These are phyloP conservation scores for Taeniopygia guttata DNA, from an alignment of 2,797 vertebrate species.

Conservation along the genomic window DNA sequence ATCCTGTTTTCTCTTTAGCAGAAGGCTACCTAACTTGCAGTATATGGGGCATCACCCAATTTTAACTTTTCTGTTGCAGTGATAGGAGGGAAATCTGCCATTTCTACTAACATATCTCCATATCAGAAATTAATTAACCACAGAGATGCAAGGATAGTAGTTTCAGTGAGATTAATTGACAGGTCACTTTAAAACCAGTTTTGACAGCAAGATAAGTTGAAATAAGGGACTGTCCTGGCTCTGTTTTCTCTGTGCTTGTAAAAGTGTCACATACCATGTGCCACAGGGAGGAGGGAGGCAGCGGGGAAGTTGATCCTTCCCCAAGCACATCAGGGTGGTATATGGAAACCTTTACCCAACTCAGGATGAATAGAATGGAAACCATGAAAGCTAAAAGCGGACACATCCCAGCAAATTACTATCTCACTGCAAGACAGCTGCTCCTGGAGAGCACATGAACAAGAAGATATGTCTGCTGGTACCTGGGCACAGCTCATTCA, in stretches of 20 bases:
- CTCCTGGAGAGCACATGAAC: background rate
- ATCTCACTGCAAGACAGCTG: background rate
- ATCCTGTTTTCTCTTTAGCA: background rate
- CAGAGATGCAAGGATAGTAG: background rate
- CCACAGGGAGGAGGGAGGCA: background rate
- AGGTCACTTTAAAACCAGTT: background rate
- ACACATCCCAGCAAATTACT: background rate
- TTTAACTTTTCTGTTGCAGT: background rate
- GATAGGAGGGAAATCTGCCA: background rate
- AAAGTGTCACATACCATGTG: background rate
- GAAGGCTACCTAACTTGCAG: background rate
- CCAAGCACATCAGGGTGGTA: background rate
- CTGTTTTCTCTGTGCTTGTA: background rate
- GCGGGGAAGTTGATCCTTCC: fast-evolving
- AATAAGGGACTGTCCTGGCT: background rate
- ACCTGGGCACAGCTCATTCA: background rate
- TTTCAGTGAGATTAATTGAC: background rate
- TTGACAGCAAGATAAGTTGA: background rate
- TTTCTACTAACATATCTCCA: background rate
- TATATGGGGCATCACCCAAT: background rate
- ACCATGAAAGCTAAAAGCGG: background rate
- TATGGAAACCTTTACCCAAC: background rate
- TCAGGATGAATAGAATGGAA: background rate
- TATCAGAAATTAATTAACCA: background rate
- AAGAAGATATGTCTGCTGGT: background rate